Evolutionary conservation across 2,888 invertebrate species (phyloP), one percentile per base, ranked within the genome.

Genomic region (Ormyrus pomaceus): DNA sequence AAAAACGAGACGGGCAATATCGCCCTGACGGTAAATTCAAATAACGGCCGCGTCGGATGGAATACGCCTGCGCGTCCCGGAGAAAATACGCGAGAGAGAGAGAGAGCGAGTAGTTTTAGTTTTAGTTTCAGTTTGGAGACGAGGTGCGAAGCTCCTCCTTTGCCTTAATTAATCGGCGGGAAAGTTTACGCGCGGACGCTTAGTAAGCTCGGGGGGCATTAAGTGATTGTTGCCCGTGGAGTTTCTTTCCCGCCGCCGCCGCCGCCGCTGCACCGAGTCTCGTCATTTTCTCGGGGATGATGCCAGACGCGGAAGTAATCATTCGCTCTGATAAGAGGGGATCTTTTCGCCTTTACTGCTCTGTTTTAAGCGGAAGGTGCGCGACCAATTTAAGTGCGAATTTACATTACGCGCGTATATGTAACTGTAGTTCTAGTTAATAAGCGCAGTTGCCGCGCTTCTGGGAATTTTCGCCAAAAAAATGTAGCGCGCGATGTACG

Each of bases 1-100:
- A 34, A 59, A 34, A 11, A n/a, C 10, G 56, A 56, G 59, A 34
- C 13, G 13, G 2, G 66, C 66, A 68, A 68, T 68, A 68, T 68
- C 66, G 66, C 61, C 19, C 68, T 5, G 70, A 56, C 70, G 75
- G 79, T 79, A 79, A 79, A 79, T 79, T 79, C 75, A 79, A 79
- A 79, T 79, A 79, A 79, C 74, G 69, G 75, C 74, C 70, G 59
- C 7, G 61, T 50, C 78, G 68, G 72, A 53, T 46, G 53, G 71
- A 59, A 66, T 66, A 51, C 34, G 70, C 69, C 19, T 50, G 11
- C 13, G 7, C 50, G 48, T n/a, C 13, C 50, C 19, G 70, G 53
- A 9, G 61, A 51, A 13, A 45, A 48, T 19, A 7, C 34, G 34
- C 59, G 59, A 19, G 19, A 48, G 64, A 71, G 59, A 19, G 19